Evolutionary conservation across 2,797 vertebrate species (phyloP), one percentile per base, ranked within the genome.

Genomic region (Poecilia picta): DNA sequence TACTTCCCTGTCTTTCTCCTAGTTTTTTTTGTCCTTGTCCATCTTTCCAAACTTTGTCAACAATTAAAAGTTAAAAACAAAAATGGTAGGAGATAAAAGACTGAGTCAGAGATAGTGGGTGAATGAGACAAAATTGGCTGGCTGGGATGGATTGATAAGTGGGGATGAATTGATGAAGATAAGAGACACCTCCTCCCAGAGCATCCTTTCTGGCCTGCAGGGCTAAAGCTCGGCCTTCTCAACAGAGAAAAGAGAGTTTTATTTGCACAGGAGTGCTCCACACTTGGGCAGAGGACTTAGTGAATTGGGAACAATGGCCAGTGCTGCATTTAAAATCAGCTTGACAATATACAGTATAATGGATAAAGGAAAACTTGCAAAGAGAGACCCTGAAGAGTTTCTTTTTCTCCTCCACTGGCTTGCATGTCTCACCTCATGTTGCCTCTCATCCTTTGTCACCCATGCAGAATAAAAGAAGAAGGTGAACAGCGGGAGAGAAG

Each of bases 311-410:
- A 82, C 80, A 88, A 84, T 83, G 89, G 72, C 75, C 76, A 82
- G 18, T 16, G 53, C 11, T 86, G 85, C 85, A 91, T 92, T 91
- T 88, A 84, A 88, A 85, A 92, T 87, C 73, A 91, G 75, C 73
- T 81, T 73, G 83, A 70, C 62, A 77, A 81, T 92, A 80, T 85
- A n/a, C n/a, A n/a, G n/a, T n/a, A 91, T 90, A 86, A 88, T 89
- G 84, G 85, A 94, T 91, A 86, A 88, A 90, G 79, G 72, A 75
- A 57, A 86, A 83, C 75, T 84, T 87, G 76, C 78, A 81, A 85
- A 88, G 82, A 45, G 41, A 70, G 23, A 70, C 47, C 45, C 49
- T 77, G 71, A 86, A 72, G 75, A 86, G 81, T 78, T 89, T 87
- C 47, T 83, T 78, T 84, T 85, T 51, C 72, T 80, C 74, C 57